phyloP scores from a whole-genome alignment of 2,113 vertebrate species.

The Nannobrachium achirus region DNA sequence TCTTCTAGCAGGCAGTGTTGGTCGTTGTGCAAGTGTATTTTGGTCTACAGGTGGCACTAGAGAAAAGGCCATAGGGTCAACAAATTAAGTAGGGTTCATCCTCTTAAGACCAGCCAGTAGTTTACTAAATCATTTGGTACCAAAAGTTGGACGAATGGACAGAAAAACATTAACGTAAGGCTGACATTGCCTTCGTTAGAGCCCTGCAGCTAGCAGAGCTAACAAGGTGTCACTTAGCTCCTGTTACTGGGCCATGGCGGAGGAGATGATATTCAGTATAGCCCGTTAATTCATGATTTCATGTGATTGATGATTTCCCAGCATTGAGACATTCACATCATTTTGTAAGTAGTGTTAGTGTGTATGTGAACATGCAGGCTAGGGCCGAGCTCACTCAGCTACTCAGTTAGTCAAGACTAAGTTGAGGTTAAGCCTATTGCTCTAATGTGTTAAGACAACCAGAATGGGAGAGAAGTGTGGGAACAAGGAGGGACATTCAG shows the following conservation, averaged over 20 bases:
- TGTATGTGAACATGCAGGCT: constrained; percentile 48
- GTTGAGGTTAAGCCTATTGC: constrained; percentile 25
- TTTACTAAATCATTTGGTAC: too few species aligned
- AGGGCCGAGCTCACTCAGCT: constrained; percentile 14
- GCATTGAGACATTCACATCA: constrained; percentile 41
- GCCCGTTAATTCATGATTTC: constrained; percentile 69
- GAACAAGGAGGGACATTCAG: not conserved
- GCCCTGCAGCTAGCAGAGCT: too few species aligned
- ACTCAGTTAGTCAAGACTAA: constrained; percentile 53
- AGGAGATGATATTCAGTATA: constrained; percentile 51
- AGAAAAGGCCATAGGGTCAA: too few species aligned
- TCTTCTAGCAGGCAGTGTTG: constrained; percentile 32
- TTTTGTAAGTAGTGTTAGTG: constrained; percentile 41
- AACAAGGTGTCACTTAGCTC: constrained; percentile 63
- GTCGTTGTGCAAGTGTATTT: too few species aligned
- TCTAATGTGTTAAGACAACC: constrained; percentile 6
- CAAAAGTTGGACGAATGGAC: too few species aligned
- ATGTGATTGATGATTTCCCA: constrained; percentile 60
- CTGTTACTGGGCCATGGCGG: constrained; percentile 60
- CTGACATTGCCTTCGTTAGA: too few species aligned
- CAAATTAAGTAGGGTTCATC: too few species aligned
- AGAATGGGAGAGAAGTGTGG: constrained; percentile 11
- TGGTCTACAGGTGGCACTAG: too few species aligned
- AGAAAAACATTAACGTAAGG: too few species aligned
- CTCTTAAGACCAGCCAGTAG: too few species aligned